These are phyloP conservation scores for Peromyscus melanophrys DNA, from an alignment of 2,797 vertebrate species.

Conservation along the genomic window DNA sequence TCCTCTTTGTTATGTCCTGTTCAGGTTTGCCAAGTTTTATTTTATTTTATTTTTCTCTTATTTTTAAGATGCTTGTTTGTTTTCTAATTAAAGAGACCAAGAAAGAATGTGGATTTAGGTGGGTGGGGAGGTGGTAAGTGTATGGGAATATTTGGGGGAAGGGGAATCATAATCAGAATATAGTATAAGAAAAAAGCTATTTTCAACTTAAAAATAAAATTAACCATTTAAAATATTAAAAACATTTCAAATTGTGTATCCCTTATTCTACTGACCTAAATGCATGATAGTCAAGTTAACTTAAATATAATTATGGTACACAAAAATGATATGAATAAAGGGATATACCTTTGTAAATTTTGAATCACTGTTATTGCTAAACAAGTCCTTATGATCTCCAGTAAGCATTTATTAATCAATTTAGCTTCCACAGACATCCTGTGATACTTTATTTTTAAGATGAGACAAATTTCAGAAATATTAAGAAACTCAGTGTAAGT, in stretches of 20 bases:
- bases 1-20: too few species aligned
- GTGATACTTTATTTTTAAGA: not conserved
- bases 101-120: not conserved
- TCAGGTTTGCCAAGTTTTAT: not conserved
- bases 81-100: not conserved
- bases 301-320: not conserved
- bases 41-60: not conserved
- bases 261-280: not conserved
- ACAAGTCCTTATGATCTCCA: not conserved
- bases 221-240: not conserved
- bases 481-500: not conserved
- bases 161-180: not conserved
- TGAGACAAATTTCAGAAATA: not conserved
- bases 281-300: not conserved
- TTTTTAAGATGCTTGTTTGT: not conserved
- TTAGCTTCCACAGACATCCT: not conserved
- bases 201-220: not conserved
- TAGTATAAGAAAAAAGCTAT: not conserved
- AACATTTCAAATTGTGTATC: not conserved
- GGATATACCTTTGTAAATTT: not conserved
- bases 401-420: not conserved
- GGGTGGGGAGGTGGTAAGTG: not conserved
- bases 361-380: not conserved
- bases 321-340: not conserved
- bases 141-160: not conserved